Evolutionary conservation across 2,797 vertebrate genomes (phyloP).

Genomic region (Knipowitschia caucasica): DNA sequence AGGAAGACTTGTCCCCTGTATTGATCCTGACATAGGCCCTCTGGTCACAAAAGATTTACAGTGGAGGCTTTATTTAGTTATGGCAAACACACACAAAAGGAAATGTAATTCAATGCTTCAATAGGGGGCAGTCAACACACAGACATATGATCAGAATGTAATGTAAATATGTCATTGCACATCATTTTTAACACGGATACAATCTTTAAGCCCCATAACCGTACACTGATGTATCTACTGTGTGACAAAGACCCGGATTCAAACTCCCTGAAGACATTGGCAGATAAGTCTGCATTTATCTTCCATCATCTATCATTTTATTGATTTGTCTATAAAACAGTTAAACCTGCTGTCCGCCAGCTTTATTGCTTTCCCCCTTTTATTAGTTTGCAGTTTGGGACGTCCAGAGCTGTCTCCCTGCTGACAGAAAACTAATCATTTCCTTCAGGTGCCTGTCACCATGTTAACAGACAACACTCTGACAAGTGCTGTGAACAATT

Average conservation of each 20-base stretch:
- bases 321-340: constrained; percentile 79
- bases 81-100: constrained; percentile 38
- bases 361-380: constrained; percentile 75
- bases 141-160: constrained; percentile 28
- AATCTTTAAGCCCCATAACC: constrained; percentile 7
- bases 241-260: constrained; percentile 33
- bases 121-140: constrained; percentile 14
- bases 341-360: constrained; percentile 72
- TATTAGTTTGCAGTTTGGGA: constrained; percentile 78
- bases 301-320: constrained; percentile 78
- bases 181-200: constrained; percentile 33
- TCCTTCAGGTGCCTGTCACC: constrained; percentile 70
- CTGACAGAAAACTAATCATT: constrained; percentile 71
- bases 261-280: constrained; percentile 65
- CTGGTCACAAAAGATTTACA: constrained; percentile 69
- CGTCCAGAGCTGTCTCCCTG: constrained; percentile 68
- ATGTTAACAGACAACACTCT: constrained; percentile 67
- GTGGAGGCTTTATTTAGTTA: constrained; percentile 64
- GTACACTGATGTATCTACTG: background rate
- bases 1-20: constrained; percentile 66
- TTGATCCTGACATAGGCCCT: constrained; percentile 72
- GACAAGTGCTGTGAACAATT: constrained; percentile 73
- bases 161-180: constrained; percentile 33
- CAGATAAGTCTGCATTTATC: constrained; percentile 66
- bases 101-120: constrained; percentile 36